A percentile compares a stretch with the other conserved stretches of the same genome.
Conservation (phyloP, 2,797 vertebrate genomes). For the Lophius americanus region DNA sequence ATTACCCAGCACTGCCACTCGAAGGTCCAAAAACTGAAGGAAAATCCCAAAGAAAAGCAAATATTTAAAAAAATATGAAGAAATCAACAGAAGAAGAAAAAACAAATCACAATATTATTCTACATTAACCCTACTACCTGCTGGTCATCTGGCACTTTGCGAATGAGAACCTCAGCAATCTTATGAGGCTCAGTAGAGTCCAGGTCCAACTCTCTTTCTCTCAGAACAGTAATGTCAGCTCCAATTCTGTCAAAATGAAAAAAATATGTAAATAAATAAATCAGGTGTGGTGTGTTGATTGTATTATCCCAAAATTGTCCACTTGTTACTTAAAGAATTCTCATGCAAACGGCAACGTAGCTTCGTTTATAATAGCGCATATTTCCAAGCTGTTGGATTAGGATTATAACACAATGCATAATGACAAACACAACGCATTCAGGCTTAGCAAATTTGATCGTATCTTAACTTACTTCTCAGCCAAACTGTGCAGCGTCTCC, state of each 20-base stretch:
- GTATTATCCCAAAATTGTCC: not conserved
- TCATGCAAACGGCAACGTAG: too few species aligned
- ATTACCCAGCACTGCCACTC: conserved; percentile 95
- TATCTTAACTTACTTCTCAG: conserved; percentile 89
- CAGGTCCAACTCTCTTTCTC: conserved; percentile 92
- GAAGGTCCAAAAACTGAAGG: conserved; percentile 89
- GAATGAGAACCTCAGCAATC: conserved; percentile 95
- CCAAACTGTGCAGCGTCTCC: conserved; percentile 92
- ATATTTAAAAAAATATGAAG: not conserved
- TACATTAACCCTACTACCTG: conserved; percentile 81
- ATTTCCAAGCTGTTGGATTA: not conserved
- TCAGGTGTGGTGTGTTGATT: not conserved
- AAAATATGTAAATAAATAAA: not conserved
- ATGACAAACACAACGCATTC: not conserved
- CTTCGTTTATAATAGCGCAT: not conserved
- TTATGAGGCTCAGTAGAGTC: conserved; percentile 88
- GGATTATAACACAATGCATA: not conserved
- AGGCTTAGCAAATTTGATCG: not conserved
- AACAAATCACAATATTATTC: not conserved
- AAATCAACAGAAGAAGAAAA: not conserved
- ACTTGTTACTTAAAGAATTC: not conserved
- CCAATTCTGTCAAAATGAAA: conserved; percentile 84
- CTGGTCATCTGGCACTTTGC: conserved; percentile 97
- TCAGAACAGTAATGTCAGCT: conserved; percentile 93
- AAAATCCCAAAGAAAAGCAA: conserved; percentile 10